phyloP scores from a whole-genome alignment of 30 jellyfish, hydroid and myxozoan species.

The Aurelia coerulea region DNA sequence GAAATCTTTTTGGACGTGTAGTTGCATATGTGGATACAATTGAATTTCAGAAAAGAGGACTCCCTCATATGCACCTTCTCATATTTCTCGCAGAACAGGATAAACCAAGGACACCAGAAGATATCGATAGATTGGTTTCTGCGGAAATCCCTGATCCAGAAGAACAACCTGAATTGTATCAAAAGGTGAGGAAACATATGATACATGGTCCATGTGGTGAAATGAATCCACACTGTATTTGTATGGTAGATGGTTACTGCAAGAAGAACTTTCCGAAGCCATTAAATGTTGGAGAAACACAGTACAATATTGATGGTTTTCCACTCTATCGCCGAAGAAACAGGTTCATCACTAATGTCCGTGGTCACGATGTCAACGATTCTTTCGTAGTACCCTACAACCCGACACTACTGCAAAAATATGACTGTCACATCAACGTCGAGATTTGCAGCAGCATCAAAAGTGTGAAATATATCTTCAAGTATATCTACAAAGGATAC shows the following conservation, averaged over 20 bases:
- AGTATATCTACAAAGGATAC: constrained; percentile 72
- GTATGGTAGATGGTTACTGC: no score
- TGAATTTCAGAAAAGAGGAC: constrained; percentile 71
- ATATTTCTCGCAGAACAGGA: not conserved
- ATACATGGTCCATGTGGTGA: no score
- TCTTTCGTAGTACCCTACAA: constrained; percentile 28
- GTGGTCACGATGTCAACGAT: not conserved
- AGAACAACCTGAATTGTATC: no score
- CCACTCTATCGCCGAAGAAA: constrained; percentile 62
- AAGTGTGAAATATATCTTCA: constrained; percentile 67
- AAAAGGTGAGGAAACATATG: no score
- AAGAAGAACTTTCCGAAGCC: no score
- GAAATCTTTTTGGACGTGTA: constrained; percentile 33
- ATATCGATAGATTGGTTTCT: not conserved
- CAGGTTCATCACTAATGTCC: not conserved
- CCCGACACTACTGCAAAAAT: constrained; percentile 40
- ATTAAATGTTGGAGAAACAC: not conserved
- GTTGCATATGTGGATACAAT: constrained; percentile 38
- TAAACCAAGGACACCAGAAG: not conserved
- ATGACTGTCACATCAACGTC: constrained; percentile 69
- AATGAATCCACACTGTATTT: no score
- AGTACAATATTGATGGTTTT: constrained; percentile 47
- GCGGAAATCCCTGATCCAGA: no score
- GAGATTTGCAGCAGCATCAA: constrained; percentile 61
- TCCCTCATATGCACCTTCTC: not conserved